These are phyloP conservation scores for Apaloderma vittatum DNA, from an alignment of 2,113 vertebrate species.

Conservation along the genomic window DNA sequence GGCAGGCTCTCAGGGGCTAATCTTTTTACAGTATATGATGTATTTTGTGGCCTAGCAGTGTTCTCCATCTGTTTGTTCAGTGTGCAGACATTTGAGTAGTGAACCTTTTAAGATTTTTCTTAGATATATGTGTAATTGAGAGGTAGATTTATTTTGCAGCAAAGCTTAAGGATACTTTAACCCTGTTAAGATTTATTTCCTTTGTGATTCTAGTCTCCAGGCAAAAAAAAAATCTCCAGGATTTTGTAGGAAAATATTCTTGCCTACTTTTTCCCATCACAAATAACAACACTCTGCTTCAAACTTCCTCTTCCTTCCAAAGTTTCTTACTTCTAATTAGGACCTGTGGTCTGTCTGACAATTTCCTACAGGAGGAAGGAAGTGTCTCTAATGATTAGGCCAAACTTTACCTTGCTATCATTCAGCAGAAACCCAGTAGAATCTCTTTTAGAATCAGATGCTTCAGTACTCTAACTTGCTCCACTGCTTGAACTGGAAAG, in stretches of 20 bases:
- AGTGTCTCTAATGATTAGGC: neutral
- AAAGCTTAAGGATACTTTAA: neutral
- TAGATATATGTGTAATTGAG: neutral
- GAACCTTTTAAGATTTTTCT: neutral
- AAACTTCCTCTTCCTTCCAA: neutral
- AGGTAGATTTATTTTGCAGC: neutral
- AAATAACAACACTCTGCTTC: neutral
- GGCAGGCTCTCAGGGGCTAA: neutral
- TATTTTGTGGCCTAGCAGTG: neutral
- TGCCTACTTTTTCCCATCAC: neutral
- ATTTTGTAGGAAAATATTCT: neutral
- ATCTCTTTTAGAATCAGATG: neutral
- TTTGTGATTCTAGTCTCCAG: neutral
- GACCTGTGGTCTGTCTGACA: neutral
- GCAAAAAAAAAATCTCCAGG: neutral
- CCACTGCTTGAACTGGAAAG: accelerated
- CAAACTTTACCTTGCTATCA: neutral
- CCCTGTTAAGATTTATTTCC: neutral
- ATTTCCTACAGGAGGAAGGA: neutral
- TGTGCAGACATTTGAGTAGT: neutral
- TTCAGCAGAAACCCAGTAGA: neutral
- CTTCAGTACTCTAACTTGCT: neutral
- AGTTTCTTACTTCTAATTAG: neutral
- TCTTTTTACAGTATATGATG: neutral
- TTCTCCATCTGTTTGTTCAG: conserved; percentile 26